These are phyloP conservation scores for Cyprinodon variegatus DNA, from an alignment of 2,113 vertebrate genomes.

Conservation along the genomic window DNA sequence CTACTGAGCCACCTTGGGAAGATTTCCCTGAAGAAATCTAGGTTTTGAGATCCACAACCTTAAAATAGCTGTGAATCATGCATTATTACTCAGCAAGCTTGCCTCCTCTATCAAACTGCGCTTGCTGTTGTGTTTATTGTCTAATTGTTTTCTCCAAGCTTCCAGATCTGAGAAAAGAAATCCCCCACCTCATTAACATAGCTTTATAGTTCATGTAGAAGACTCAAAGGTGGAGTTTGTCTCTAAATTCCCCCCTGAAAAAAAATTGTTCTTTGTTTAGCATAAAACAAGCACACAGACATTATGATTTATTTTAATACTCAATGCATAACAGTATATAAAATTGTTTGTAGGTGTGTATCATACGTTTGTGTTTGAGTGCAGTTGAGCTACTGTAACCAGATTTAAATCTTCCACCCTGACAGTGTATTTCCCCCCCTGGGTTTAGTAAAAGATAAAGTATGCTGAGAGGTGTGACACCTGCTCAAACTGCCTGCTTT, in stretches of 20 bases:
- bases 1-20: conserved; percentile 52
- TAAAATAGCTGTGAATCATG: conserved; percentile 78
- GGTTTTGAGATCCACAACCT: conserved; percentile 56
- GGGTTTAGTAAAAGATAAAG: conserved; percentile 63
- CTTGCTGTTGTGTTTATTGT: conserved; percentile 60
- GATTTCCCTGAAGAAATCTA: conserved; percentile 67
- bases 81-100: conserved; percentile 71
- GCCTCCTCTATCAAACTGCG: conserved; percentile 56
- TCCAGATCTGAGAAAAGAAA: conserved; percentile 29
- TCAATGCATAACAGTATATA: conserved; percentile 13
- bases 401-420: conserved; percentile 58
- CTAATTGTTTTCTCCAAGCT: conserved; percentile 51
- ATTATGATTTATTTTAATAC: conserved; percentile 24
- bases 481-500: conserved; percentile 48
- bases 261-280: conserved; percentile 19
- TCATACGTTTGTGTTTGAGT: conserved; percentile 19
- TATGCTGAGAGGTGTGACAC: conserved; percentile 55
- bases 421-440: conserved; percentile 37
- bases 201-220: conserved; percentile 51
- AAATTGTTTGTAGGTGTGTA: conserved; percentile 10
- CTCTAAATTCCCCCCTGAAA: conserved; percentile 39
- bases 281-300: conserved; percentile 23
- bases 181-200: conserved; percentile 62
- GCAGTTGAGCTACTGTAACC: conserved; percentile 5
- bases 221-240: conserved; percentile 34